Evolutionary conservation across 2,113 vertebrate genomes (phyloP).

Genomic region (Bettongia penicillata): DNA sequence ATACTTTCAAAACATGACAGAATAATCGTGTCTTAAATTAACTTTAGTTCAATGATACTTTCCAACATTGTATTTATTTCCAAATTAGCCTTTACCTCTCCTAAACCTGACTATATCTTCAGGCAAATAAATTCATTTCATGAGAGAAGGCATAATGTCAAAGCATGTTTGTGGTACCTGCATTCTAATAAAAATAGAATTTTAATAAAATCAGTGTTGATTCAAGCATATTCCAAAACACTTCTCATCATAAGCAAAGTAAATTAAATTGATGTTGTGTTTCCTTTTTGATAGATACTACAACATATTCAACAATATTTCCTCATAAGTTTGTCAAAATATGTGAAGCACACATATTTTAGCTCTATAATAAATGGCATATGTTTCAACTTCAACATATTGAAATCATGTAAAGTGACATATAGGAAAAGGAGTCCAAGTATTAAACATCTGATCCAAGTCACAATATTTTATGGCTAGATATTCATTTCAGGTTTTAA

Average conservation of each 20-base stretch:
- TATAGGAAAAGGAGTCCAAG: neutral
- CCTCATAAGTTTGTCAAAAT: conserved; percentile 57
- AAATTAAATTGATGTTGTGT: conserved; percentile 33
- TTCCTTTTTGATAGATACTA: conserved; percentile 44
- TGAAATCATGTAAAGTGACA: conserved; percentile 54
- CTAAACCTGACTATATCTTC: conserved; percentile 25
- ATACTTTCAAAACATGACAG: conserved; percentile 56
- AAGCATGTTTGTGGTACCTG: neutral
- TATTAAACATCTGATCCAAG: neutral
- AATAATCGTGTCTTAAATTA: conserved; percentile 68
- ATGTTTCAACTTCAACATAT: conserved; percentile 1
- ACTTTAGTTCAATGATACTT: conserved; percentile 56
- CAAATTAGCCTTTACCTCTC: conserved; percentile 53
- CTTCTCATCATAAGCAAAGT: neutral
- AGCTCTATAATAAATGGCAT: conserved; percentile 55
- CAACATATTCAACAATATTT: neutral
- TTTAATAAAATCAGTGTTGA: conserved; percentile 16
- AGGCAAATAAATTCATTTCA: conserved; percentile 47
- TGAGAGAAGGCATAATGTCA: conserved; percentile 28
- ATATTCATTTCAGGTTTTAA: neutral
- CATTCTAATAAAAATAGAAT: neutral
- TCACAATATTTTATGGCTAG: neutral
- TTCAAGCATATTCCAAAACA: conserved; percentile 51
- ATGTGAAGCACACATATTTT: conserved; percentile 56
- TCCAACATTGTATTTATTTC: conserved; percentile 57